Base-by-base conservation (phyloP, 2,797 vertebrate species). In the Helarctos malayanus region DNA sequence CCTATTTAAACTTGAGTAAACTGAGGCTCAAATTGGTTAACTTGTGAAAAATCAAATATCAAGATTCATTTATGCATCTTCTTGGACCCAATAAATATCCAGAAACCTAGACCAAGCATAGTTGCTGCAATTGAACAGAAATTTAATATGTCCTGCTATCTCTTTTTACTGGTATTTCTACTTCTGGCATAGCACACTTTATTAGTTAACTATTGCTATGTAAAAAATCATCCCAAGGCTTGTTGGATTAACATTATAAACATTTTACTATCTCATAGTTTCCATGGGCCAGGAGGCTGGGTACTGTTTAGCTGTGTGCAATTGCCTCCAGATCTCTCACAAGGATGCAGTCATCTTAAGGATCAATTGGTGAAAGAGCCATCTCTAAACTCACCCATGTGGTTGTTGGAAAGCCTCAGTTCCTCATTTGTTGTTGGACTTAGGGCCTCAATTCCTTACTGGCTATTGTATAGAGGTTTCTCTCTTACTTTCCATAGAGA, bases 91-190 rank as follows among this genome's bases (percentile, higher is more conserved):
- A 32, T 69, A 56, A 81, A 69, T 79, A 83, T 1, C 35, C 4
- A 85, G 35, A 65, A 96, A 38, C 4, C 0, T 49, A 80, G n/a
- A 57, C 1, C 61, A 85, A 71, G 7, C 6, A 25, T 41, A 71
- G 12, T 38, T 96, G 7, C 35, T 93, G 3, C 29, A 89, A 63
- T 9, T 69, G 52, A 83, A 23, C 18, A 89, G 52, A 89, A 61
- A 54, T 63, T 86, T 76, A 54, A 35, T 41, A 2, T 65, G 9
- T 38, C 18, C 5, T 76, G 18, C 4, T 82, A 19, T 29, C 3
- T 71, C 19, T 45, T 35, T 63, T 89, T 75, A 88, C 41, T 69
- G 32, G n/a, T 52, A 71, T 68, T 69, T 96, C 49, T 76, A 54
- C 10, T 68, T 82, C 63, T 10, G 38, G 6, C 13, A n/a, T 38